Conservation (phyloP, 1,140 invertebrate genomes). For the Drosophila obscura region DNA sequence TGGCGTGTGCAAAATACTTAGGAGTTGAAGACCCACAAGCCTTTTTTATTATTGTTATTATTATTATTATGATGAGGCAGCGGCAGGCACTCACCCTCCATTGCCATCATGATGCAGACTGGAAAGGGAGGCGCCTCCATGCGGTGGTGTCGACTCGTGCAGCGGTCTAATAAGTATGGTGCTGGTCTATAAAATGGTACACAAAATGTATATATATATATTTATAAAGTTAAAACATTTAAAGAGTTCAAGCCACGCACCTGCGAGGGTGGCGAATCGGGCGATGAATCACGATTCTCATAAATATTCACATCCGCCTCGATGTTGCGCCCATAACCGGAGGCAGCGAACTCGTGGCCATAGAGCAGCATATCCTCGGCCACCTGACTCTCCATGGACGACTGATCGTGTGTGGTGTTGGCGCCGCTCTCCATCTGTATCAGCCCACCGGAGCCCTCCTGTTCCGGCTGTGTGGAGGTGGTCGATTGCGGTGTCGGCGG, state of each 20-base stretch:
- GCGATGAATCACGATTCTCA: slow-evolving; percentile 78
- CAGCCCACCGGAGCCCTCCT: slow-evolving; percentile 43
- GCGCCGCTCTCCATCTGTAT: slow-evolving; percentile 42
- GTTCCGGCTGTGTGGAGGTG: slow-evolving; percentile 79
- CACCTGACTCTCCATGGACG: slow-evolving; percentile 77
- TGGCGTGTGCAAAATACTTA: slow-evolving; percentile 59
- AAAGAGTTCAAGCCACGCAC: slow-evolving; percentile 32
- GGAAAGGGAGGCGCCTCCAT: slow-evolving; percentile 67
- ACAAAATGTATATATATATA: background rate
- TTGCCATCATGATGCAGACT: slow-evolving; percentile 77
- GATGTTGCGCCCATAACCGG: slow-evolving; percentile 56
- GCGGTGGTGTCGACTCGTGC: slow-evolving; percentile 78
- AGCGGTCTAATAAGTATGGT: slow-evolving; percentile 81
- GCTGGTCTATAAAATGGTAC: slow-evolving; percentile 66
- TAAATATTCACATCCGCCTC: slow-evolving; percentile 81
- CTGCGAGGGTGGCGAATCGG: slow-evolving; percentile 82
- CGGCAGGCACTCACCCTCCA: slow-evolving; percentile 61
- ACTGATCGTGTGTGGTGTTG: slow-evolving; percentile 72
- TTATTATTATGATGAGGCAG: background rate
- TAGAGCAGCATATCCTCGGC: slow-evolving; percentile 75
- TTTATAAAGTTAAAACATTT: background rate
- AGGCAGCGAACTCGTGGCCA: slow-evolving; percentile 54
- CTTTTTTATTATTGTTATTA: slow-evolving; percentile 7
- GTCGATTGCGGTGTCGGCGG: slow-evolving; percentile 82
- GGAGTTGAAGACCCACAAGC: background rate